Evolutionary conservation across 2,797 vertebrate genomes (phyloP), one percentile per base, ranked within the genome.

Genomic region (Scleropages formosus): DNA sequence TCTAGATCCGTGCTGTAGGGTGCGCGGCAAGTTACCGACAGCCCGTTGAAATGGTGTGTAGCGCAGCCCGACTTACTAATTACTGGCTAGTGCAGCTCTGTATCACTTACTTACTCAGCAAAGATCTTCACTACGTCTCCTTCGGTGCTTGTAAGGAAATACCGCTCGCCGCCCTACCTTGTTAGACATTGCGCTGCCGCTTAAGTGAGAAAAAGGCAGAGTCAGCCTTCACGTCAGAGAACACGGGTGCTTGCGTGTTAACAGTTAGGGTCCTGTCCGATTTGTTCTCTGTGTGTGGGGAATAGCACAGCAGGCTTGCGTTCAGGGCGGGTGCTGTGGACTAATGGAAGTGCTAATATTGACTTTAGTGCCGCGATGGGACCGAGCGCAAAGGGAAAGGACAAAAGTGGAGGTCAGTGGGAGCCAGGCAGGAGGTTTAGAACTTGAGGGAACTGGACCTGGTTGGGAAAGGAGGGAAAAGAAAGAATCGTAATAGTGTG

Each of bases 321-420:
- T 18, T 18, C 59, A 61, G 15, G 18, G 51, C 7, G 26, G 31
- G 24, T 26, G 31, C 51, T 39, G 24, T 13, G 51, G 51, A 27
- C 49, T 51, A 71, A 58, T 71, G 51, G 51, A 70, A 27, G 68
- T 31, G 68, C 68, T 71, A 71, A 71, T 58, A 71, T 71, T 71
- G 68, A 71, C 68, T 56, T 71, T 39, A 56, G 68, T 24, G 51
- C 8, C 56, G 68, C 24, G 26, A 26, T 51, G 49, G 15, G 24
- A 68, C 26, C 56, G 24, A 71, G 53, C 58, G 49, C 47, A 71
- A 47, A 31, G 68, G 68, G 51, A 49, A 71, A 58, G 68, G 51
- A 71, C 68, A 71, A 49, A n/a, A n/a, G 26, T 46, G 24, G 22
- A 53, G 67, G 24, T 22, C 3, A 22, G 10, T 15, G 24, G 24